Evolutionary conservation across 2,797 vertebrate genomes (phyloP).

Genomic region (Melopsittacus undulatus): DNA sequence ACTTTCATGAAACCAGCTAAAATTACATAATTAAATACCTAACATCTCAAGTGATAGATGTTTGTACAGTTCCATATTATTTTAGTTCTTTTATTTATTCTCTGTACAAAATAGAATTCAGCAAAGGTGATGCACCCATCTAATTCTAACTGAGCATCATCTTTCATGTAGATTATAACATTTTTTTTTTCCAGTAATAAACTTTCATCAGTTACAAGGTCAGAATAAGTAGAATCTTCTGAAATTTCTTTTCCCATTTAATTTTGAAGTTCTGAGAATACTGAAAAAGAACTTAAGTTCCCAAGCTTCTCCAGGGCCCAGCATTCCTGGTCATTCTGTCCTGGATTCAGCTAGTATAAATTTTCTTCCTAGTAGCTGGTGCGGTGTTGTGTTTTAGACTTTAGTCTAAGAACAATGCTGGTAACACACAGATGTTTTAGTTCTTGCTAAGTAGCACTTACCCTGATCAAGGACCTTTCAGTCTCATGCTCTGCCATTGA

Average conservation of each 20-base stretch:
- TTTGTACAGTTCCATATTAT: neutral
- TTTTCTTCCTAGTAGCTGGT: neutral
- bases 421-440: neutral
- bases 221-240: constrained; percentile 44
- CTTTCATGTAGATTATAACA: constrained; percentile 1
- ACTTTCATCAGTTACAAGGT: neutral
- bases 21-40: neutral
- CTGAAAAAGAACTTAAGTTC: neutral
- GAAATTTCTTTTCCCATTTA: neutral
- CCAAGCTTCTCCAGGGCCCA: neutral
- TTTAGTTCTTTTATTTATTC: constrained; percentile 47
- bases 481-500: neutral
- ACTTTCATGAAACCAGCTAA: constrained; percentile 16
- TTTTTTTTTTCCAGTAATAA: constrained; percentile 42
- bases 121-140: neutral
- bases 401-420: neutral
- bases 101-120: neutral
- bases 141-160: neutral
- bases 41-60: neutral
- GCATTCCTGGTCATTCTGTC: neutral
- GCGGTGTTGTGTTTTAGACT: neutral
- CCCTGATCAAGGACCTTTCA: neutral
- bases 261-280: neutral
- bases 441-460: neutral
- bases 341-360: neutral